phyloP scores from a whole-genome alignment of 2,888 invertebrate species.

The Trissolcus brochymenae region DNA sequence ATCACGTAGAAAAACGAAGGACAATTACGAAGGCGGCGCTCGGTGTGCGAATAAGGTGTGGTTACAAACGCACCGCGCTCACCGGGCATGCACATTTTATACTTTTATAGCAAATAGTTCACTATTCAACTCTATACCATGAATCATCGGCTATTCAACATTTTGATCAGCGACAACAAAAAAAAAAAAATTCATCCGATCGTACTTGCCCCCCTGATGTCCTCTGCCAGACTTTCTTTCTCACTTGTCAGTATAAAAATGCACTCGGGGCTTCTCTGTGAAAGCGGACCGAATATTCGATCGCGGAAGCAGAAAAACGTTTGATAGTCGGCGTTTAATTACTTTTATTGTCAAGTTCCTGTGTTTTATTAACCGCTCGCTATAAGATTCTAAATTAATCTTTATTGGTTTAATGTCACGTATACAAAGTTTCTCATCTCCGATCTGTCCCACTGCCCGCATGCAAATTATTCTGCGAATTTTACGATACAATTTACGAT shows the following conservation, averaged over 20 bases:
- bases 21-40: slow-evolving; percentile 56
- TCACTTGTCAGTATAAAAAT: neutral
- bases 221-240: slow-evolving; percentile 22
- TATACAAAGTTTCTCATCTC: slow-evolving; percentile 6
- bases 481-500: no score
- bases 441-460: neutral
- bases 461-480: neutral
- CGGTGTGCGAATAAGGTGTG: slow-evolving; percentile 57
- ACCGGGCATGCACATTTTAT: slow-evolving; percentile 55
- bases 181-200: slow-evolving; percentile 3
- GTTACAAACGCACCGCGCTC: slow-evolving; percentile 55
- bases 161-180: slow-evolving; percentile 39
- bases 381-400: slow-evolving; percentile 22
- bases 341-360: slow-evolving; percentile 23
- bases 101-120: slow-evolving; percentile 56
- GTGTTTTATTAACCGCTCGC: slow-evolving; percentile 15
- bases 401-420: slow-evolving; percentile 11
- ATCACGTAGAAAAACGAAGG: slow-evolving; percentile 51
- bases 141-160: slow-evolving; percentile 49
- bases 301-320: slow-evolving; percentile 15
- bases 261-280: slow-evolving; percentile 3
- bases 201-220: slow-evolving; percentile 10
- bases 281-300: slow-evolving; percentile 28
- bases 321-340: slow-evolving; percentile 14
- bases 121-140: slow-evolving; percentile 39